Evolutionary conservation across 2,797 vertebrate species (phyloP).

Genomic region (Clarias laeviceps): DNA sequence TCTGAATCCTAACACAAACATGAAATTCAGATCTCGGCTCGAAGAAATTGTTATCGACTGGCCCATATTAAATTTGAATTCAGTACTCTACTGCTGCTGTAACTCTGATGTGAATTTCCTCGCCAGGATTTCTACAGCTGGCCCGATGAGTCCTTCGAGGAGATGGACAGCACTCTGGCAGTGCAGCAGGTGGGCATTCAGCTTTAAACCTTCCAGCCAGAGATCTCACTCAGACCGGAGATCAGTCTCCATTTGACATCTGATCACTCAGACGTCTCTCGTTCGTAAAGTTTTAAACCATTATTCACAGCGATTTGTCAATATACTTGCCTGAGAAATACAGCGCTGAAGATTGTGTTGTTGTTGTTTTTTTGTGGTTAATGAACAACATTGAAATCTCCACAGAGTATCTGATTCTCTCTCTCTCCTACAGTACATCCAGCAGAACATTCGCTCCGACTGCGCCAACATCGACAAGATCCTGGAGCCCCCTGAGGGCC

Average conservation of each 20-base stretch:
- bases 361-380: neutral
- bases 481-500: constrained; percentile 96
- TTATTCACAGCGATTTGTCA: neutral
- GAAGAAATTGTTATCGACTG: no score
- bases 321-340: neutral
- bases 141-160: constrained; percentile 99
- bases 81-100: no score
- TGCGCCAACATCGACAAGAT: constrained; percentile 99
- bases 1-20: no score
- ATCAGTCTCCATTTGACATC: neutral
- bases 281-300: neutral
- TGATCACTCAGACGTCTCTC: neutral
- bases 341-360: neutral
- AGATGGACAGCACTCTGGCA: constrained; percentile 98
- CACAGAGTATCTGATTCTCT: neutral
- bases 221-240: neutral
- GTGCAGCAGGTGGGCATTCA: constrained; percentile 88
- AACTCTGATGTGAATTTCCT: constrained; percentile 21
- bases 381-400: neutral
- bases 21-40: no score
- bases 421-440: constrained; percentile 85
- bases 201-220: neutral
- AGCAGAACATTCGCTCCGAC: constrained; percentile 96
- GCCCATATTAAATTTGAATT: no score
- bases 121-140: constrained; percentile 97